These are phyloP conservation scores for Apodemus agrarius DNA, from an alignment of 2,797 vertebrate genomes.

Conservation along the genomic window DNA sequence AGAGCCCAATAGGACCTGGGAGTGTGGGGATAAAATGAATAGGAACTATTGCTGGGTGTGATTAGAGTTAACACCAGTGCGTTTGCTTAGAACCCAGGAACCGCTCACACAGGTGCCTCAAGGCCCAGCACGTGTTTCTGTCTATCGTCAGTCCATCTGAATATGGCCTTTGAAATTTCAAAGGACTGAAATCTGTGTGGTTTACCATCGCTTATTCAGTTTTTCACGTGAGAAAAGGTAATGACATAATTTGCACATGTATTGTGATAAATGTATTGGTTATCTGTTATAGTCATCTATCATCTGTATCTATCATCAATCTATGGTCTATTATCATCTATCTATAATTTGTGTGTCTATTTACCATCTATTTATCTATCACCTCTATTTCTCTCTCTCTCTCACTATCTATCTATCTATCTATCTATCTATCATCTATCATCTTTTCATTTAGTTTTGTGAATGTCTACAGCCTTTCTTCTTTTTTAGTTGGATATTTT, in stretches of 20 bases:
- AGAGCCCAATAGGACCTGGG: not conserved
- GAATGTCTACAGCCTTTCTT: no score
- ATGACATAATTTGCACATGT: constrained; percentile 10
- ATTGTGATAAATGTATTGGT: not conserved
- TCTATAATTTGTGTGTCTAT: not conserved
- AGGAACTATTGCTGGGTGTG: not conserved
- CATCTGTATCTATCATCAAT: not conserved
- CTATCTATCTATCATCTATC: not conserved
- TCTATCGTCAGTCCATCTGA: not conserved
- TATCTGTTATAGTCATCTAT: not conserved
- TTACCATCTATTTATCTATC: not conserved
- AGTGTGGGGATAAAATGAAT: not conserved
- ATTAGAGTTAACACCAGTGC: not conserved
- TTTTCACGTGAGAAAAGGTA: not conserved
- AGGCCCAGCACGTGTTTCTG: not conserved
- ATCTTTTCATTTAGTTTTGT: no score
- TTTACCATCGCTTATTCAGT: not conserved
- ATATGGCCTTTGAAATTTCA: not conserved
- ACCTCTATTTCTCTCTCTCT: not conserved
- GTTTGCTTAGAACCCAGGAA: not conserved
- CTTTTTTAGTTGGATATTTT: no score
- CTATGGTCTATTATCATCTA: not conserved
- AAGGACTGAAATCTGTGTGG: not conserved
- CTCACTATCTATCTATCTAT: no score
- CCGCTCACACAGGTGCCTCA: not conserved